Evolutionary conservation across 2,797 vertebrate genomes (phyloP), one percentile per base, ranked within the genome.

Genomic region (Peromyscus aztecus): DNA sequence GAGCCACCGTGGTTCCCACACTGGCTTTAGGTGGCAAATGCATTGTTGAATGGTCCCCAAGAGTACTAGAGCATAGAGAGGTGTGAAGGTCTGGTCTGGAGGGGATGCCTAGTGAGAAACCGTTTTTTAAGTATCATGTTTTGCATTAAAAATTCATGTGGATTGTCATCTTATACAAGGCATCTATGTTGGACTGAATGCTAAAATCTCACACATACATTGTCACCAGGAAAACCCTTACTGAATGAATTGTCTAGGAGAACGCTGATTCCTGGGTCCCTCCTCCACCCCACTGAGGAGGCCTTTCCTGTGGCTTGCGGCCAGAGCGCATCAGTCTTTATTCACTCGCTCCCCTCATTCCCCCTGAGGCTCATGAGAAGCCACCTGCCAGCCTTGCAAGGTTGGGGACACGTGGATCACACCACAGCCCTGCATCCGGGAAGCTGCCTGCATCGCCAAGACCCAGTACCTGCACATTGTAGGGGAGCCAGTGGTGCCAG

Each of bases 111-210:
- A 67, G 13, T 14, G 16, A 0, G 5, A 57, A n/a, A 24, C 34
- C 11, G 31, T 86, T 75, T 23, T 67, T 78, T n/a, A 43, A 63
- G 65, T 12, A 2, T 37, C n/a, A 0, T 24, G 49, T 49, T 81
- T 81, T 57, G 1, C 57, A 82, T 90, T 61, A 95, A 93, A 97
- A 86, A 80, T 94, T 59, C 65, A 83, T 46, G 61, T 8, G 75
- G 37, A 31, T 85, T 67, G 92, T 46, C 81, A 21, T 57, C 63
- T 67, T 34, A 57, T 17, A 87, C 46, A 2, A 23, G 9, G 13
- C 52, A 7, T 63, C 27, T 8, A 73, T 10, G 57, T 83, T 16
- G 69, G 75, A 71, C 29, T 84, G 87, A 91, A 89, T 63, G 40
- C 69, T 94, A 23, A 83, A 49, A 80, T 40, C 27, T 6, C n/a